Evolutionary conservation across 2,113 vertebrate species (phyloP).

Genomic region (Drymodes brunneopygia): DNA sequence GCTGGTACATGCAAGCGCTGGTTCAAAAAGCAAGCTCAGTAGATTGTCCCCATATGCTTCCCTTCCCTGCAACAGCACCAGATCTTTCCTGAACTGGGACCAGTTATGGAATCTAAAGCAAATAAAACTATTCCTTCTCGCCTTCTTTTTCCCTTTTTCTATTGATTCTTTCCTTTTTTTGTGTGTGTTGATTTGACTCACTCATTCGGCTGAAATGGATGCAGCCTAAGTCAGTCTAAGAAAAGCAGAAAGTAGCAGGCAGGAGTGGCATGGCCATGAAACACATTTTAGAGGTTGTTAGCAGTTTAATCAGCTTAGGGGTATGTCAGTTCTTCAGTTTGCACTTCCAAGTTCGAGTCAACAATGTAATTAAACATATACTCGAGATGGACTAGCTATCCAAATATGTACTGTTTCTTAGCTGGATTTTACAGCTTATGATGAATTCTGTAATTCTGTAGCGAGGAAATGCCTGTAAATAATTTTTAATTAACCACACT

Average conservation of each 20-base stretch:
- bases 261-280: not conserved
- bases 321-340: not conserved
- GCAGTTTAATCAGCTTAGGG: not conserved
- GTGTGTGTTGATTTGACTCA: not conserved
- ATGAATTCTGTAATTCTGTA: not conserved
- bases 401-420: not conserved
- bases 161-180: not conserved
- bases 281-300: fast-evolving
- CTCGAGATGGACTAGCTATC: not conserved
- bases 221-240: not conserved
- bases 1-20: not conserved
- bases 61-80: not conserved
- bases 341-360: not conserved
- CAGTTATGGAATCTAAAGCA: not conserved
- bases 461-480: not conserved
- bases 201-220: fast-evolving
- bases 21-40: not conserved
- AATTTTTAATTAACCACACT: not conserved
- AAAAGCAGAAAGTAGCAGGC: not conserved
- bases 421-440: not conserved
- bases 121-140: not conserved
- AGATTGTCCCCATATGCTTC: not conserved
- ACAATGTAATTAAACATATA: not conserved
- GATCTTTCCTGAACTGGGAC: not conserved
- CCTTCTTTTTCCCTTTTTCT: fast-evolving